These are phyloP conservation scores for Ferrisia virgata DNA, from an alignment of 2,888 invertebrate genomes.

Conservation along the genomic window DNA sequence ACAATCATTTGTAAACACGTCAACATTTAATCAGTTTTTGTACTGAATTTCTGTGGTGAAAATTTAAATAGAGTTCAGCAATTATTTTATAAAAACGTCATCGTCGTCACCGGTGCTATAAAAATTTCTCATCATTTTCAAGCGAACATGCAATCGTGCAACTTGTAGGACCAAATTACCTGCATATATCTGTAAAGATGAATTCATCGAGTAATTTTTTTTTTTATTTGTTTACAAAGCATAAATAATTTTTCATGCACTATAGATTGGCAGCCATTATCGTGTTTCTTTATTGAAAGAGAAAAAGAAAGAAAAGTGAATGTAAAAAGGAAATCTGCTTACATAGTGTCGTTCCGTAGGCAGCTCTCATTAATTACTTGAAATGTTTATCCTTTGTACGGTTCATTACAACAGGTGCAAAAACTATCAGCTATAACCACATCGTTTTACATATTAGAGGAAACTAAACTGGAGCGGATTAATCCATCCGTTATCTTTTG, in stretches of 20 bases:
- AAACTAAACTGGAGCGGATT: not conserved
- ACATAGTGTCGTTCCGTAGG: not conserved
- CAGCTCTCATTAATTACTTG: not conserved
- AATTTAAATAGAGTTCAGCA: too few relatives aligned
- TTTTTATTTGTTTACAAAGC: too few relatives aligned
- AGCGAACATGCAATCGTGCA: not conserved
- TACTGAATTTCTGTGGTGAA: too few relatives aligned
- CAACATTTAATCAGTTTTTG: too few relatives aligned
- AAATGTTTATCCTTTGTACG: not conserved
- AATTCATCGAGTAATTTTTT: too few relatives aligned
- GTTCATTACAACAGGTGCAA: not conserved
- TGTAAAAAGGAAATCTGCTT: not conserved
- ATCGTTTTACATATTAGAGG: conserved; percentile 9
- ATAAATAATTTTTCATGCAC: not conserved
- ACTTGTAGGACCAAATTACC: too few relatives aligned
- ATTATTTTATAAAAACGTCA: too few relatives aligned
- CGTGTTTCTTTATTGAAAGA: not conserved
- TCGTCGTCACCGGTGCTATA: too few relatives aligned
- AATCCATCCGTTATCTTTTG: conserved; percentile 20
- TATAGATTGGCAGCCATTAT: not conserved
- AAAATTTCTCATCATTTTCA: too few relatives aligned
- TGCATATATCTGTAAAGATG: too few relatives aligned
- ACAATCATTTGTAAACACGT: too few relatives aligned
- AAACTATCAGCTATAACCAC: conserved; percentile 13
- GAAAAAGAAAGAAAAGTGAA: not conserved